Percentiles rank a stretch among this genome's conserved stretches.
phyloP scores from a whole-genome alignment of 2,797 vertebrate species.

The Sebastes miniatus region DNA sequence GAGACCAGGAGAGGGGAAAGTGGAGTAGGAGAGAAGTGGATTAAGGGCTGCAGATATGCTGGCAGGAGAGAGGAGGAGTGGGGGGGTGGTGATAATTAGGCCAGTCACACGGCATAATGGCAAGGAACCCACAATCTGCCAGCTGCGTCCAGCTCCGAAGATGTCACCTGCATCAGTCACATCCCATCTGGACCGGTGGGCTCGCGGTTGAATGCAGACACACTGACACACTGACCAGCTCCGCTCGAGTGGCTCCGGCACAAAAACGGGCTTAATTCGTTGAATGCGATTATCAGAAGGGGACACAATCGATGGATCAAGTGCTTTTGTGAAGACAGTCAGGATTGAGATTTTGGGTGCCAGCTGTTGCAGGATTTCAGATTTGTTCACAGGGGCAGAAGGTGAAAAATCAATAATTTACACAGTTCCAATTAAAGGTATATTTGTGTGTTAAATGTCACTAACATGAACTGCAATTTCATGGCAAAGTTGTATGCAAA shows the following conservation, averaged over 20 bases:
- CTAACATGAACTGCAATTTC: neutral
- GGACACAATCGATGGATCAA: slow-evolving; percentile 45
- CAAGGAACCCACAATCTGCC: slow-evolving; percentile 69
- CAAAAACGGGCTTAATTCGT: slow-evolving; percentile 43
- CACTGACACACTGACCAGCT: slow-evolving; percentile 57
- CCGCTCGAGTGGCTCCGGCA: slow-evolving; percentile 35
- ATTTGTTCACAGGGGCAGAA: neutral
- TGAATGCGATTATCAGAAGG: slow-evolving; percentile 52
- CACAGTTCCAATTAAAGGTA: slow-evolving; percentile 11
- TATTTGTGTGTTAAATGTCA: neutral
- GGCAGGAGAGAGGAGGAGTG: neutral
- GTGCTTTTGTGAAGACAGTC: slow-evolving; percentile 20
- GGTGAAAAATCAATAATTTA: slow-evolving; percentile 21
- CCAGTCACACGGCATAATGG: slow-evolving; percentile 77
- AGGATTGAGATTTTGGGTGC: neutral
- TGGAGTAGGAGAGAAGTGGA: slow-evolving; percentile 66
- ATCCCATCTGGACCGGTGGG: slow-evolving; percentile 68
- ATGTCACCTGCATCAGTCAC: slow-evolving; percentile 77
- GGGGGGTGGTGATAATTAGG: slow-evolving; percentile 73
- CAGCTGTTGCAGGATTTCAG: slow-evolving; percentile 19
- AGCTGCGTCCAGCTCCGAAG: slow-evolving; percentile 74
- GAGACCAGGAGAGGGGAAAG: slow-evolving; percentile 52
- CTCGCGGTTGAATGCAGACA: slow-evolving; percentile 25
- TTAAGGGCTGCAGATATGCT: slow-evolving; percentile 66
- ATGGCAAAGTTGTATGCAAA: neutral